Evolutionary conservation across 2,888 invertebrate species (phyloP).

Genomic region (Hypsopygia costalis): DNA sequence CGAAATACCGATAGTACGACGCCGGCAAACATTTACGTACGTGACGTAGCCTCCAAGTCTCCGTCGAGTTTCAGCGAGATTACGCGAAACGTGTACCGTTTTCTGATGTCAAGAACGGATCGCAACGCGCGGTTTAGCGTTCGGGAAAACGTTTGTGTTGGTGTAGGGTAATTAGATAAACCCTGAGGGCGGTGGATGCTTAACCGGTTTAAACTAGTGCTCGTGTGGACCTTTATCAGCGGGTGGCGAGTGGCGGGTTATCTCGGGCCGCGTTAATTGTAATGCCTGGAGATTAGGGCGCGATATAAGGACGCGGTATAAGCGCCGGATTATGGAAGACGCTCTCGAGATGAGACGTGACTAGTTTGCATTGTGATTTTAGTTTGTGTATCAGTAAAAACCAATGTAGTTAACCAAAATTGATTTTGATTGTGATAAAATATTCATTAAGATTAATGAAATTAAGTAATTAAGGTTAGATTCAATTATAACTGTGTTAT

Average conservation of each 20-base stretch:
- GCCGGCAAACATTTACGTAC: constrained; percentile 66
- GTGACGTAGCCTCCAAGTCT: constrained; percentile 49
- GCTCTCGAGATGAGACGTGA: constrained; percentile 29
- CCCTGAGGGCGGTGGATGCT: constrained; percentile 72
- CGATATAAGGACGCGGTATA: constrained; percentile 55
- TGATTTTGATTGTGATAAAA: neutral
- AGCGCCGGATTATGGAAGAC: constrained; percentile 43
- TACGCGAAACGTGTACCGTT: constrained; percentile 47
- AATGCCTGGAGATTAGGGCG: constrained; percentile 72
- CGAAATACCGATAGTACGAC: constrained; percentile 48
- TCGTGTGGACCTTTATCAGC: constrained; percentile 70
- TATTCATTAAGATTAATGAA: too few relatives aligned
- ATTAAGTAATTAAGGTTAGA: too few relatives aligned
- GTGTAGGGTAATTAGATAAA: constrained; percentile 76
- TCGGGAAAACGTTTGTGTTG: constrained; percentile 39
- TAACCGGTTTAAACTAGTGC: constrained; percentile 76
- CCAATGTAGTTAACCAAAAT: too few relatives aligned
- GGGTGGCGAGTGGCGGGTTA: constrained; percentile 78
- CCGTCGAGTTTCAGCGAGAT: constrained; percentile 37
- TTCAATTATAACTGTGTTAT: too few relatives aligned
- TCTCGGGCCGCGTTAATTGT: constrained; percentile 77
- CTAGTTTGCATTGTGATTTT: constrained; percentile 24
- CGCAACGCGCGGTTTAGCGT: constrained; percentile 34
- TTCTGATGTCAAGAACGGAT: constrained; percentile 32
- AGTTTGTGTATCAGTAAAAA: neutral